Conservation (phyloP, 2,888 invertebrate genomes). For the Polymixis flavicincta region DNA sequence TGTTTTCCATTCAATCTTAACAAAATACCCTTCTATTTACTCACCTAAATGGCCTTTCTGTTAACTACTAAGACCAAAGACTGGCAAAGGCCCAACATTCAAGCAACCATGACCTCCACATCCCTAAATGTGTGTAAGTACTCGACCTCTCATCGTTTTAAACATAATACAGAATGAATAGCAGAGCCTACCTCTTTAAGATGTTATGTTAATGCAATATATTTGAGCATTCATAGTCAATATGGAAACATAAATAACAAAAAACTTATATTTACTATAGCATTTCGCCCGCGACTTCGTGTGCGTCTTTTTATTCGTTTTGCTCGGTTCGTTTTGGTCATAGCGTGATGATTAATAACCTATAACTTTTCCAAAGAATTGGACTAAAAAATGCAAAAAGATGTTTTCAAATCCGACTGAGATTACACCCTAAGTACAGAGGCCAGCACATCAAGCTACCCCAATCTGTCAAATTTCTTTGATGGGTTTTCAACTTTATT, state of each 20-base stretch:
- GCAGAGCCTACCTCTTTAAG: too few relatives aligned
- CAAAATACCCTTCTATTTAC: conserved; percentile 10
- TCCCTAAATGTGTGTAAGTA: not conserved
- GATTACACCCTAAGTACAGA: too few relatives aligned
- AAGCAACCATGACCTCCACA: not conserved
- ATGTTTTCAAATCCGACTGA: too few relatives aligned
- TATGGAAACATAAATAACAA: not conserved
- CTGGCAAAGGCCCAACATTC: not conserved
- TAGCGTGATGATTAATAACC: too few relatives aligned
- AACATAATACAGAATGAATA: not conserved
- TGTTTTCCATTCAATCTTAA: not conserved
- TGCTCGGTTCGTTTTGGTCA: too few relatives aligned
- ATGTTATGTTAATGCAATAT: not conserved
- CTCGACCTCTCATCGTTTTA: not conserved
- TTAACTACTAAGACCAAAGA: conserved; percentile 20
- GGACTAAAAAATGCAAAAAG: too few relatives aligned
- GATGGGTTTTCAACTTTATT: too few relatives aligned
- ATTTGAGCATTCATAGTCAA: not conserved
- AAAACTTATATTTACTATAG: not conserved
- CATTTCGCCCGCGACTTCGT: too few relatives aligned
- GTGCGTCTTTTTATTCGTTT: too few relatives aligned
- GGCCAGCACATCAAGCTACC: too few relatives aligned
- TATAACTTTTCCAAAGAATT: too few relatives aligned
- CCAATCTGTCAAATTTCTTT: too few relatives aligned
- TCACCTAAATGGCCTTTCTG: not conserved